A percentile compares a stretch with the other conserved stretches of the same genome.
Conservation (phyloP, 2,113 vertebrate genomes). For the Nibea albiflora region DNA sequence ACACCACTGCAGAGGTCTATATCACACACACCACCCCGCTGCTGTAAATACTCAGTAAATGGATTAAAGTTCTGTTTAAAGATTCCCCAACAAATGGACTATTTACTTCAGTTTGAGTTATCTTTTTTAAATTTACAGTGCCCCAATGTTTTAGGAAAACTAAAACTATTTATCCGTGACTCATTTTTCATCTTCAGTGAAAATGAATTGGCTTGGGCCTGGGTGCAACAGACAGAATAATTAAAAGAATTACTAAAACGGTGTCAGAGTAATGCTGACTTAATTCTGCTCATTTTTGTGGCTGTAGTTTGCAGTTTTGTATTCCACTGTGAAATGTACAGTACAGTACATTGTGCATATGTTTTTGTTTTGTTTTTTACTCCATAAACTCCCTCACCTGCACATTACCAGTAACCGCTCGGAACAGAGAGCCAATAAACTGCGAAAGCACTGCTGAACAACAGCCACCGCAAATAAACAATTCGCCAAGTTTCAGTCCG, state of each 20-base stretch:
- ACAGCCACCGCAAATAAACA: background rate
- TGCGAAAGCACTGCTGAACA: slow-evolving; percentile 2
- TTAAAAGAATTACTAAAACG: background rate
- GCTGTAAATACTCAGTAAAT: background rate
- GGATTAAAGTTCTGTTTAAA: slow-evolving; percentile 2
- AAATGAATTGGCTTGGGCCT: slow-evolving; percentile 5
- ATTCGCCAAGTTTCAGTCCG: slow-evolving; percentile 8
- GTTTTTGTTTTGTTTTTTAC: background rate
- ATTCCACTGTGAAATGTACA: background rate
- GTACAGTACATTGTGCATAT: background rate
- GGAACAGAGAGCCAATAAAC: slow-evolving; percentile 6
- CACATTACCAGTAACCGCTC: background rate
- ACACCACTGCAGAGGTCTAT: background rate
- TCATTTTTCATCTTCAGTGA: slow-evolving; percentile 12
- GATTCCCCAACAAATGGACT: background rate
- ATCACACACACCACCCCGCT: background rate
- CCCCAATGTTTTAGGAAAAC: slow-evolving; percentile 21
- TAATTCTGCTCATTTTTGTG: background rate
- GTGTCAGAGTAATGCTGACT: background rate
- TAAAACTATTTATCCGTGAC: slow-evolving; percentile 18
- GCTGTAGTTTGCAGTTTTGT: background rate
- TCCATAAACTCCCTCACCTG: background rate
- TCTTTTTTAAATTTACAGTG: slow-evolving; percentile 7
- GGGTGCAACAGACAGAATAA: background rate
- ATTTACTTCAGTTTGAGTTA: slow-evolving; percentile 16